phyloP scores from a whole-genome alignment of 2,113 vertebrate species.

The Tragelaphus buxtoni region DNA sequence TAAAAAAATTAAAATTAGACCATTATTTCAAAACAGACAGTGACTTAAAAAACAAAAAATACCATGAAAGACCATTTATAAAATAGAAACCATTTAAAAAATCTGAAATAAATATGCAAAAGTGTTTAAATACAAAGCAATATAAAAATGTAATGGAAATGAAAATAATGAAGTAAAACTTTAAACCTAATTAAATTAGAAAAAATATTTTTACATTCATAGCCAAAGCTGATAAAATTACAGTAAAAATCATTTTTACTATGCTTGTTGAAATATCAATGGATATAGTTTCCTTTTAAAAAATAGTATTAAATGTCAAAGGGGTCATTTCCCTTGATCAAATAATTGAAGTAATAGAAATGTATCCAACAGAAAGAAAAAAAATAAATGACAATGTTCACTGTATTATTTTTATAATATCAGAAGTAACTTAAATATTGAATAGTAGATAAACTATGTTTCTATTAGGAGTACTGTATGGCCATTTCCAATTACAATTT shows the following conservation, averaged over 20 bases:
- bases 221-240: background rate
- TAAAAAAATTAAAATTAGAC: constrained; percentile 32
- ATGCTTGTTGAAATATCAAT: no score
- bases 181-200: constrained; percentile 6
- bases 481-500: background rate
- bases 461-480: background rate
- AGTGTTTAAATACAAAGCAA: constrained; percentile 15
- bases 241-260: no score
- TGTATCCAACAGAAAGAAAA: background rate
- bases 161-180: background rate
- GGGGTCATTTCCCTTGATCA: background rate
- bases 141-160: background rate
- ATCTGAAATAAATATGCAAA: background rate
- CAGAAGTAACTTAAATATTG: background rate
- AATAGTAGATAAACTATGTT: background rate
- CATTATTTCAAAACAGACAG: background rate
- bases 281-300: no score
- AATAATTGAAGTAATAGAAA: constrained; percentile 1
- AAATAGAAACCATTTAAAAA: constrained; percentile 16
- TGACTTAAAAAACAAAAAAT: constrained; percentile 19
- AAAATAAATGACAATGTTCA: background rate
- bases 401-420: background rate
- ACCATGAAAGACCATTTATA: background rate
- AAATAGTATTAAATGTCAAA: no score
- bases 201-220: background rate